Evolutionary conservation across 1,140 invertebrate species (phyloP).

Genomic region (Temnothorax curvispinosus): DNA sequence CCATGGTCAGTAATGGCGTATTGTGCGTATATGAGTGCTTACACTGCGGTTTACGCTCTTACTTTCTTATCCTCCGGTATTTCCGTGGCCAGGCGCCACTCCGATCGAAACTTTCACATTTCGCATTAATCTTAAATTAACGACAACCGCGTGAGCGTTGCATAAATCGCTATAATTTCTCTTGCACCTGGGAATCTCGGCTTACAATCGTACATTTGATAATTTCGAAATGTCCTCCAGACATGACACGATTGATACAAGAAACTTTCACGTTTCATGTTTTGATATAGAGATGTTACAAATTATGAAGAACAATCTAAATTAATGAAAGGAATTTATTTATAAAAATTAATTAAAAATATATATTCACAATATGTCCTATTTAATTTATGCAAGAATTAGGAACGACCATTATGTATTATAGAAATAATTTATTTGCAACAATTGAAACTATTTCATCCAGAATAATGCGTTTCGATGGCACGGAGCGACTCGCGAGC

Average conservation of each 20-base stretch:
- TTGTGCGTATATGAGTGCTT: slow-evolving; percentile 64
- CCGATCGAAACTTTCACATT: slow-evolving; percentile 80
- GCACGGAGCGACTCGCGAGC: slow-evolving; percentile 9
- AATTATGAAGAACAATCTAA: background rate
- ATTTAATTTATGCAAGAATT: background rate
- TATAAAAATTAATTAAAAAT: background rate
- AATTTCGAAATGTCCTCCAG: background rate
- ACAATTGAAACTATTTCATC: background rate
- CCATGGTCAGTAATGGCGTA: slow-evolving; percentile 53
- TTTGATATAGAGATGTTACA: background rate
- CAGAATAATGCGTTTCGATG: slow-evolving; percentile 15
- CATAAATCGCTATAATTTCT: slow-evolving; percentile 65
- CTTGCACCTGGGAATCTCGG: background rate
- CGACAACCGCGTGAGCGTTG: slow-evolving; percentile 74
- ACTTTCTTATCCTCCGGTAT: slow-evolving; percentile 79
- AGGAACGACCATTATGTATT: background rate
- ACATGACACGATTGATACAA: background rate
- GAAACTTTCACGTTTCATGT: background rate
- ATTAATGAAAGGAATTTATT: background rate
- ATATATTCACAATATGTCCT: background rate
- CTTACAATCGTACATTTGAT: background rate
- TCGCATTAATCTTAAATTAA: slow-evolving; percentile 81
- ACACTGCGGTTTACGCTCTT: slow-evolving; percentile 71
- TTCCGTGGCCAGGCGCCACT: slow-evolving; percentile 62
- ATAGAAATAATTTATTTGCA: background rate